Evolutionary conservation across 2,113 vertebrate genomes (phyloP), one percentile per base, ranked within the genome.

Genomic region (Hystrix brachyura): DNA sequence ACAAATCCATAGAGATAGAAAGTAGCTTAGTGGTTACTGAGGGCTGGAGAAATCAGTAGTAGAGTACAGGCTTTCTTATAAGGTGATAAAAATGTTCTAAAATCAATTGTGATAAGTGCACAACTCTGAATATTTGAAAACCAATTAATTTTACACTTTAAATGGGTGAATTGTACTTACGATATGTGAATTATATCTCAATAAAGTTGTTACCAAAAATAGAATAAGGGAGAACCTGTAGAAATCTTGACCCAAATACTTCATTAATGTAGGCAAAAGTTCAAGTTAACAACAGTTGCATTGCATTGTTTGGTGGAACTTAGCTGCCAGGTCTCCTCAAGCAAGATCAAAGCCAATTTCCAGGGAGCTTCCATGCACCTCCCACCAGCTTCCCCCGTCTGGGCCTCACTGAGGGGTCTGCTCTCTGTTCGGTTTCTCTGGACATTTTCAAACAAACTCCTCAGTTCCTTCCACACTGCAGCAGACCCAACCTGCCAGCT

Each of bases 311-410:
- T 60, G 10, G 11, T 51, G 32, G 72, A 84, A 78, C 43, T 43
- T 60, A 67, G 51, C 19, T 69, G 84, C 59, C 84, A 79, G 67
- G 64, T 95, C 88, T 94, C n/a, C 64, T 93, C 25, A 11, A n/a
- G 51, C 25, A 11, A n/a, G 51, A 92, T 82, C 25, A 88, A 94
- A 95, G 92, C 87, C 55, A 67, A 94, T 46, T 87, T 92, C 60
- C 51, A 60, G 85, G 87, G n/a, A 78, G 80, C 53, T 46, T 86
- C 18, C 12, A 1, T 14, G 38, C 0, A 43, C 46, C 53, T 79
- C 84, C 78, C n/a, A 60, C 25, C 29, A n/a, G 3, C 27, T 79
- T 60, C 64, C 27, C 38, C 43, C 53, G 14, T 29, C 32, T 18
- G 19, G 34, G 32, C 38, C 32, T 82, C n/a, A 5, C 62, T 23